Evolutionary conservation across 2,888 invertebrate genomes (phyloP), one percentile per base, ranked within the genome.

Genomic region (Ischnus inquisitorius): DNA sequence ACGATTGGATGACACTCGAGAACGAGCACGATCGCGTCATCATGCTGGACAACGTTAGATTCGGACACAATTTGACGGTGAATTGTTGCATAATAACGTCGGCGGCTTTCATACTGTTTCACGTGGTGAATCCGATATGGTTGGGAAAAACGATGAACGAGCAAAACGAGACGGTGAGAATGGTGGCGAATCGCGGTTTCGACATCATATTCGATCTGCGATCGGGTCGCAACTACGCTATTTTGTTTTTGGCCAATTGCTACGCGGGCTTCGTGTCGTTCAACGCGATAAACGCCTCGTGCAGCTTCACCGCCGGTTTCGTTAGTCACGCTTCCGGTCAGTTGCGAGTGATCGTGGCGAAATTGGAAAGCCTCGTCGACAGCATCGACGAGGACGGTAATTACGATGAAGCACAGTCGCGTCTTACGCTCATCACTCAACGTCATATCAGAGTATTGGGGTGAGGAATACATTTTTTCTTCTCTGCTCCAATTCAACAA

Each of bases 81-180:
- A 43, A 84, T 0, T 88, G 88, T 68, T 88, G 86, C n/a, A 10
- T 88, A 3, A 89, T 86, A 34, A 79, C 85, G 72, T 87, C 78
- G 28, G 57, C 74, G 8, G 83, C 83, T 60, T 84, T 83, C 14
- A 39, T 87, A 19, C 64, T 79, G 8, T 86, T 85, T 80, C 72
- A 82, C 62, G 57, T 75, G 43, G 57, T 77, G 39, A 57, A 83
- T 14, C 86, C 85, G 3, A 71, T 87, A n/a, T 28, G 71, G 8
- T 22, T 54, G 0, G 86, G 81, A 3, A 80, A 75, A 10, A 65
- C 10, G 14, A 34, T 75, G 1, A 19, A 62, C 41, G 46, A 79
- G 75, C 54, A 60, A 28, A 65, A 74, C 57, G 79, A 74, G 57
- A 74, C 72, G 2, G 46, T 72, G 2, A 78, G 83, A 72, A 67